These are phyloP conservation scores for Stegophylla sp. DNA, from an alignment of 2,888 invertebrate genomes.

Conservation along the genomic window DNA sequence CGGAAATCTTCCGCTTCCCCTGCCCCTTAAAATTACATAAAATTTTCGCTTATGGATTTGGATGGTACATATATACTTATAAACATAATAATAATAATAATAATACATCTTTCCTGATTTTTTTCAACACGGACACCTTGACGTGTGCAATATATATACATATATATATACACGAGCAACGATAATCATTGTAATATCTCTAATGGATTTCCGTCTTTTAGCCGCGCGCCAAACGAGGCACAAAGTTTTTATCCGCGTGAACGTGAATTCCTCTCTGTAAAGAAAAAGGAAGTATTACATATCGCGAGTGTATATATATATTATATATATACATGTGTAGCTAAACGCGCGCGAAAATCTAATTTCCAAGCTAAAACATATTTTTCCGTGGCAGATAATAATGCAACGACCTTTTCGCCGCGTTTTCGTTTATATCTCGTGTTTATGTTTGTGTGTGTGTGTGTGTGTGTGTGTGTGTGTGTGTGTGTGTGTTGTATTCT, in stretches of 20 bases:
- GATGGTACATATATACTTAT: too few relatives aligned
- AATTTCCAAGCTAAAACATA: constrained; percentile 29
- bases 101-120: too few relatives aligned
- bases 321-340: not conserved
- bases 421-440: not conserved
- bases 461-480: not conserved
- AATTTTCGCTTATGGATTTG: too few relatives aligned
- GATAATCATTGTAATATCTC: constrained; percentile 20
- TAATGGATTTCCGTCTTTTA: constrained; percentile 25
- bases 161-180: not conserved
- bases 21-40: too few relatives aligned
- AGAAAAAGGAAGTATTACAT: too few relatives aligned
- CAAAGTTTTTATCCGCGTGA: not conserved
- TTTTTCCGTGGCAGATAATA: constrained; percentile 25
- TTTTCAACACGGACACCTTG: too few relatives aligned
- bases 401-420: not conserved
- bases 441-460: not conserved
- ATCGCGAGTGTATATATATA: not conserved
- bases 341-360: not conserved
- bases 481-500: not conserved
- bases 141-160: not conserved
- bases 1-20: too few relatives aligned
- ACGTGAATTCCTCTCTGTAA: too few relatives aligned
- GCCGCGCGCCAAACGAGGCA: not conserved
- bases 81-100: too few relatives aligned